A percentile compares a stretch with the other conserved stretches of the same genome.
Conservation (phyloP, 2,797 vertebrate species). For the Melanotaenia boesemani region DNA sequence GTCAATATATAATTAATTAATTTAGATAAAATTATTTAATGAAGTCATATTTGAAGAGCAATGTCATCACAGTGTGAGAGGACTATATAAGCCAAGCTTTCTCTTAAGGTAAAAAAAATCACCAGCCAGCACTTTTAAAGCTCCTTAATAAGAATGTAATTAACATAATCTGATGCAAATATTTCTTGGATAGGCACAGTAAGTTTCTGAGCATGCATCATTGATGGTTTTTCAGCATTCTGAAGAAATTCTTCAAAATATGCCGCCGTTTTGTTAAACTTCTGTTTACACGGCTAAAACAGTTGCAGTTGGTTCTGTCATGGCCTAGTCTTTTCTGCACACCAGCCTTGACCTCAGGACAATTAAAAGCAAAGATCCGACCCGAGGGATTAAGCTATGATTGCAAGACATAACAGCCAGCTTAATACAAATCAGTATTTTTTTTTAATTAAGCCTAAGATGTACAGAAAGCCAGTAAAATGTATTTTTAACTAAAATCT, state of each 20-base stretch:
- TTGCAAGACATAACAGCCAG: too few species aligned
- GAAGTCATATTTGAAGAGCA: not conserved
- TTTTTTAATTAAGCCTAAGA: too few species aligned
- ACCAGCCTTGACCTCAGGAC: too few species aligned
- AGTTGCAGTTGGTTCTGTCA: too few species aligned
- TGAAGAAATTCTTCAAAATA: not conserved
- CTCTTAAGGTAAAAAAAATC: not conserved
- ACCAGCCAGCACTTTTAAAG: not conserved
- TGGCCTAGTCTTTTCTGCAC: too few species aligned
- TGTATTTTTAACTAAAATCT: too few species aligned
- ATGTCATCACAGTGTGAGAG: not conserved
- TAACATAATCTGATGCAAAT: not conserved
- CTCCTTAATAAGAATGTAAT: not conserved
- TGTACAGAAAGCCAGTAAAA: not conserved
- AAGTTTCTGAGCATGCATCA: not conserved
- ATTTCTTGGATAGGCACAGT: not conserved
- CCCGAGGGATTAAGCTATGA: too few species aligned
- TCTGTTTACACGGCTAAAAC: not conserved
- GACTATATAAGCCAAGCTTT: not conserved
- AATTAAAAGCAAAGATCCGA: too few species aligned
- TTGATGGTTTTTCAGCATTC: not conserved
- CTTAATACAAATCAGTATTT: too few species aligned
- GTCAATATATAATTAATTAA: too few species aligned
- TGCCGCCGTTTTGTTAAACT: not conserved
- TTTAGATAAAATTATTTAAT: too few species aligned